Evolutionary conservation across 30 jellyfish, hydroid and myxozoan species (phyloP).

Genomic region (Rhopilema esculentum): DNA sequence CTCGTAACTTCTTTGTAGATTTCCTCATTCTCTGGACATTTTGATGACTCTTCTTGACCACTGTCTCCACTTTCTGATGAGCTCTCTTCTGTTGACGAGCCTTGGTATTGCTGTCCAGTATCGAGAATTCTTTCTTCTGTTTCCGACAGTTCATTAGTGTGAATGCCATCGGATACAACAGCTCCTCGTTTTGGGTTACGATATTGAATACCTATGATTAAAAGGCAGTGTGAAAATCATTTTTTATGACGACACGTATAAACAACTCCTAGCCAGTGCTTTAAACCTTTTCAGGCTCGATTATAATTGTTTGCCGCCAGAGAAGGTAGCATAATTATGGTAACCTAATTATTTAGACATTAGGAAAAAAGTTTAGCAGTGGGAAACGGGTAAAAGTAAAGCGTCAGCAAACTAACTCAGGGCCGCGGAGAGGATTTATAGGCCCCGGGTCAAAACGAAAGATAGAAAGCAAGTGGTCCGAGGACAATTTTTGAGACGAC

Average conservation of each 20-base stretch:
- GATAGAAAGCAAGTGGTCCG: too few species aligned
- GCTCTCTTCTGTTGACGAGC: background rate
- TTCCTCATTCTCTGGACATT: background rate
- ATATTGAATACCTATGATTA: too few species aligned
- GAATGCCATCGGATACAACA: too few species aligned
- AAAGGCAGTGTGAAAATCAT: background rate
- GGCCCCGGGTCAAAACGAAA: too few species aligned
- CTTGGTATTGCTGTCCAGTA: background rate
- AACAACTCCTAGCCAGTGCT: background rate
- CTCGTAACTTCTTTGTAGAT: constrained; percentile 5
- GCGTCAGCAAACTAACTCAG: too few species aligned
- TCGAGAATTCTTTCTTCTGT: background rate
- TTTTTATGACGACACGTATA: background rate
- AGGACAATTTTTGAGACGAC: too few species aligned
- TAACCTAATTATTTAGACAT: too few species aligned
- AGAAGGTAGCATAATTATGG: too few species aligned
- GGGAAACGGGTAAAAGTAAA: too few species aligned
- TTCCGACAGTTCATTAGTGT: background rate
- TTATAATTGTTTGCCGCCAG: background rate
- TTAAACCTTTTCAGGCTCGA: background rate
- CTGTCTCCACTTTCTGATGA: constrained; percentile 15
- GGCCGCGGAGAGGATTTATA: too few species aligned
- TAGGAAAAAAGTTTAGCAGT: too few species aligned
- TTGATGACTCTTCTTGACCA: background rate
- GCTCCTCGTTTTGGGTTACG: too few species aligned